Base-by-base conservation (phyloP, 2,113 vertebrate genomes). In the Daboia siamensis region DNA sequence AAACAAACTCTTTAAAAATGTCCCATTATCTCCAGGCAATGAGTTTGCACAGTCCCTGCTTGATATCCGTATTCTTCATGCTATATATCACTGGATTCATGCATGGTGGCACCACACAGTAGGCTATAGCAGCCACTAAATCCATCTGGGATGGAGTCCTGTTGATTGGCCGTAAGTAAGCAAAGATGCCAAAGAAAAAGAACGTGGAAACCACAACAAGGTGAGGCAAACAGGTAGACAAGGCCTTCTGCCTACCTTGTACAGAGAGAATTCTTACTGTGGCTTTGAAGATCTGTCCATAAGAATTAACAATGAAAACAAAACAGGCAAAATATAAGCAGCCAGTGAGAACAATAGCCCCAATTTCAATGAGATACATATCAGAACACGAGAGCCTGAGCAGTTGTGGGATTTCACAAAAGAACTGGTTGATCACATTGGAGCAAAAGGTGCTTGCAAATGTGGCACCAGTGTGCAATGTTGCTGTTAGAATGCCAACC, bases 141-240 rank as follows among this genome's bases (percentile, higher is more conserved):
- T 33, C 61, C 46, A 90, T 12, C 4, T 52, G 8, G 0, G 64
- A 59, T 52, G 29, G 29, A 6, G 48, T 3, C 11, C 10, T 90
- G 7, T n/a, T 12, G 61, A 33, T 20, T 24, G 51, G 90, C 2
- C 15, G 74, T 1, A 55, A 21, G 21, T 90, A 90, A 20, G 69
- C 39, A 33, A 84, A 84, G 3, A 23, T 4, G 13, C 64, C 90
- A 80, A 33, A 55, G 1, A 69, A 54, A 5, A 20, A n/a, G 24
- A 84, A 90, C n/a, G 55, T 2, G 24, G 90, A 80, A 12, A 90
- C 20, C 0, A 90, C 90, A 90, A 55, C 17, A 11, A 90, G 64
- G 51, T 90, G 90, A 52, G 90, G 90, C 11, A 90, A 21, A 13
- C 90, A 90, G 11, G 89, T 90, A 6, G 89, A 90, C 4, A 90